Base-by-base conservation (phyloP, 2,113 vertebrate genomes). In the Reinhardtius hippoglossoides region DNA sequence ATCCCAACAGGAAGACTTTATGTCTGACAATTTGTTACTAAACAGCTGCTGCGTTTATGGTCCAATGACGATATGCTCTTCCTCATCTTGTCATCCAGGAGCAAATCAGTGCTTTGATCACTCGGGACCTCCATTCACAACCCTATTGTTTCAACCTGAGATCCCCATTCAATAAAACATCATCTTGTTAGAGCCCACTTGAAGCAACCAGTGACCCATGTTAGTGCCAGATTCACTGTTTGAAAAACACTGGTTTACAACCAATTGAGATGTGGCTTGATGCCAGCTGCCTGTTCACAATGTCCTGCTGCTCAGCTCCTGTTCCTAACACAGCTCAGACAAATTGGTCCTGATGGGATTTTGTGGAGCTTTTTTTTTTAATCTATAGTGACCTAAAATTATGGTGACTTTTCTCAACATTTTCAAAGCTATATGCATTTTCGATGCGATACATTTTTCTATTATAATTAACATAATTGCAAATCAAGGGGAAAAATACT, bases 271-370 rank as follows among this genome's bases (percentile, higher is more conserved):
- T 35, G 63, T 82, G 82, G 83, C 81, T 80, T 13, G 1, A 48
- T 80, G 81, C 83, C 85, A 88, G 76, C 81, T 77, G 70, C 82
- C 80, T 70, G 65, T 71, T 85, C 80, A 71, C 78, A 79, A 67
- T 79, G 71, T 77, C 66, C 56, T 42, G 56, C 64, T 7, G 40
- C 35, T 50, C 9, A 63, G 72, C 78, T 79, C 71, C 68, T 80
- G 80, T 78, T 85, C 58, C 72, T 73, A 82, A 76, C 67, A 74
- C 65, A 72, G 80, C 75, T 69, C 37, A 74, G 56, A 87, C 74
- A 89, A 92, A 90, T 90, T 85, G 71, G 82, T 82, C 90, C 71
- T 80, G 68, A 42, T 78, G 87, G 87, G 81, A 79, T 84, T 85
- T 81, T 80, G 18, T 68, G 8, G 50, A 78, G 67, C 40, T 21